Evolutionary conservation across 37 sponge, comb jelly and placozoan genomes (phyloP), one percentile per base, ranked within the genome.

Genomic region (Halisarca cf. caerulea): DNA sequence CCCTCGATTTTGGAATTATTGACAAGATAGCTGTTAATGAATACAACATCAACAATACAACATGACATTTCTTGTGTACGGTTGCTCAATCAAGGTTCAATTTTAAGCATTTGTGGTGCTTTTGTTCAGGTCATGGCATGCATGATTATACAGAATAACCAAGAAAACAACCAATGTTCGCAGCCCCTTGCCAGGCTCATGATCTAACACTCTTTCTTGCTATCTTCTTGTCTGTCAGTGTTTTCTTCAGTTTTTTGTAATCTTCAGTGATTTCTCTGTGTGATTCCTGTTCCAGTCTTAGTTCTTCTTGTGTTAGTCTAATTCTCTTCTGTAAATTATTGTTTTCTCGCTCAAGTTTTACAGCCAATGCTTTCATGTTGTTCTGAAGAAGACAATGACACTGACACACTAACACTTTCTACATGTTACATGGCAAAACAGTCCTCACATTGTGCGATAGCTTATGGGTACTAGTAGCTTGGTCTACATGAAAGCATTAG

Each of bases 1-100:
- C 96, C 17, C 32, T 77, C 79, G 84, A 82, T 25, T 92, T 95
- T 90, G 96, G 96, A 21, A 83, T 95, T 9, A 73, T 95, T 21
- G 96, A 95, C 43, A 79, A 89, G 2, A 88, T 95, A 2, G 69
- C 35, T 11, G 6, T 47, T 11, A 47, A 11, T 47, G 51, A 47
- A 47, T 11, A 47, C 9, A 47, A 6, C 51, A 47, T 11, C 11
- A 47, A 6, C n/a, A n/a, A n/a, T n/a, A n/a, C n/a, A n/a, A n/a
- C n/a, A n/a, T n/a, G n/a, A n/a, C n/a, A n/a, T n/a, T n/a, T n/a
- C n/a, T n/a, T n/a, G n/a, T n/a, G n/a, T n/a, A n/a, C n/a, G n/a
- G n/a, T n/a, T n/a, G n/a, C n/a, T n/a, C n/a, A n/a, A n/a, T n/a
- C n/a, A n/a, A n/a, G n/a, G n/a, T n/a, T n/a, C n/a, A n/a, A n/a